These are phyloP conservation scores for Atherinosoma microstoma DNA, from an alignment of 2,797 vertebrate genomes.

Conservation along the genomic window DNA sequence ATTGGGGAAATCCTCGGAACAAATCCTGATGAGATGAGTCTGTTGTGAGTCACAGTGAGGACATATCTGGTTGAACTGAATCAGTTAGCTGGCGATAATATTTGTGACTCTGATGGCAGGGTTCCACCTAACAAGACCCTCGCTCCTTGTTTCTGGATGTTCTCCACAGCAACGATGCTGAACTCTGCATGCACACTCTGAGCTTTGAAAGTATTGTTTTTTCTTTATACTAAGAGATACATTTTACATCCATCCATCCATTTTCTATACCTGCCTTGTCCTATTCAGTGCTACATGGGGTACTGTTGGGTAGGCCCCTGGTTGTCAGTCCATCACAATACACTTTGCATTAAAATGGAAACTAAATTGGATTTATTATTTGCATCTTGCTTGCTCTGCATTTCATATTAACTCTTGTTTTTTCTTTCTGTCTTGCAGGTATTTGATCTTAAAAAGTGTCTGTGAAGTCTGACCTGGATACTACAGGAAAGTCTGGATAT, in stretches of 20 bases:
- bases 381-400: not conserved
- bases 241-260: not conserved
- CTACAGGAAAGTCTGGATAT: not conserved
- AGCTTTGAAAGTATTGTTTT: not conserved
- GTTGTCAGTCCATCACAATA: too few relatives aligned
- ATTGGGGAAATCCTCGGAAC: not conserved
- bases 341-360: conserved; percentile 17
- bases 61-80: conserved; percentile 47
- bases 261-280: too few relatives aligned
- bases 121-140: conserved; percentile 35
- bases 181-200: not conserved
- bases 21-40: not conserved
- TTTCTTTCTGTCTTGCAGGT: too few relatives aligned
- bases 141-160: conserved; percentile 51
- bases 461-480: not conserved
- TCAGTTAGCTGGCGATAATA: conserved; percentile 49
- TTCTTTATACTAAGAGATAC: not conserved
- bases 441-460: conserved; percentile 3
- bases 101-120: conserved; percentile 36
- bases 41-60: conserved; percentile 32
- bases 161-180: conserved; percentile 24
- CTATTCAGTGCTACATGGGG: too few relatives aligned
- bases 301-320: too few relatives aligned
- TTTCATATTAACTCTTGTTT: not conserved
- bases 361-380: not conserved